These are phyloP conservation scores for Calidris pygmaea DNA, from an alignment of 2,113 vertebrate genomes.

Conservation along the genomic window DNA sequence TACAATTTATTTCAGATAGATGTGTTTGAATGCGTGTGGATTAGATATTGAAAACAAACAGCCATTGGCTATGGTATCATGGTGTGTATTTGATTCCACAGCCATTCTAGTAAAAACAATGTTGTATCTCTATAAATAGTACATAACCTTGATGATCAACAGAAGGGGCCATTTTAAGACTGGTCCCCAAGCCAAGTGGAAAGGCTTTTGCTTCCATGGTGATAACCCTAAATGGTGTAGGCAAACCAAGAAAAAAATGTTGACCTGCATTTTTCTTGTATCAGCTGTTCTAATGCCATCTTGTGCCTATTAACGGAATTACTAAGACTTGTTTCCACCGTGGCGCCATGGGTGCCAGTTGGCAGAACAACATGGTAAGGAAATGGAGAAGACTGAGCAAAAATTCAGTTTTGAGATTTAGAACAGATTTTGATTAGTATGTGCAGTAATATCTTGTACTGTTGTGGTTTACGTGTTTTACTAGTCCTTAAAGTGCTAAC, in stretches of 20 bases:
- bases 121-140: neutral
- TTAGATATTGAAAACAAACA: neutral
- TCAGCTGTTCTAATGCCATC: neutral
- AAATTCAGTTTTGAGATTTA: neutral
- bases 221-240: neutral
- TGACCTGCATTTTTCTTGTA: neutral
- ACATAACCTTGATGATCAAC: too few relatives aligned
- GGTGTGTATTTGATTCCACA: neutral
- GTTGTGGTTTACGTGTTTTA: neutral
- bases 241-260: neutral
- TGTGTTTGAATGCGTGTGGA: neutral
- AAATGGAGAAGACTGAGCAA: neutral
- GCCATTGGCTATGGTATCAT: neutral
- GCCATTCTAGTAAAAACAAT: neutral
- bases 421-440: neutral
- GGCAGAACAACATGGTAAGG: neutral
- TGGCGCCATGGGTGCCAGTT: neutral
- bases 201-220: neutral
- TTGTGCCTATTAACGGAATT: neutral
- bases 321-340: accelerated
- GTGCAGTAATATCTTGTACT: neutral
- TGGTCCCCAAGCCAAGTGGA: neutral
- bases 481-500: neutral
- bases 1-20: neutral
- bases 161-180: neutral